These are phyloP conservation scores for Megalops atlanticus DNA, from an alignment of 2,113 vertebrate species.

Conservation along the genomic window DNA sequence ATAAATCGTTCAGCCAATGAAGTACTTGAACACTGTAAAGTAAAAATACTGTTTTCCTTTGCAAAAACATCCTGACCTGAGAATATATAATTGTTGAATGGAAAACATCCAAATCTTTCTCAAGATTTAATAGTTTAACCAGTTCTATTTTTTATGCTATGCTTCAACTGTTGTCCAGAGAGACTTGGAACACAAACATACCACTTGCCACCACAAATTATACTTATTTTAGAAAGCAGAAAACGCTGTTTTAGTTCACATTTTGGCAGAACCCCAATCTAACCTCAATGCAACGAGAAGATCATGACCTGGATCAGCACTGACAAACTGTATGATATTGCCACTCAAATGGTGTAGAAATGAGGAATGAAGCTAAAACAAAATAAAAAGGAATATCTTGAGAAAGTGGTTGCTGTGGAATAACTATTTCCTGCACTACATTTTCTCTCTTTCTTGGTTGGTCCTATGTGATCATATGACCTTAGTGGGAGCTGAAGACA, in stretches of 20 bases:
- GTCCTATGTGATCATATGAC: too few species aligned
- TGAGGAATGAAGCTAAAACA: background rate
- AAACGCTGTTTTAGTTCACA: conserved; percentile 43
- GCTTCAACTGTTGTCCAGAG: conserved; percentile 37
- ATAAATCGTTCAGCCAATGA: conserved; percentile 53
- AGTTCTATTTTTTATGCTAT: conserved; percentile 54
- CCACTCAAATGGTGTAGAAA: background rate
- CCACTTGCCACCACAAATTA: conserved; percentile 41
- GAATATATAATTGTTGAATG: conserved; percentile 56
- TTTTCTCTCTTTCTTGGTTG: too few species aligned
- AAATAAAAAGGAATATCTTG: background rate
- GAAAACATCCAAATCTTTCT: conserved; percentile 49
- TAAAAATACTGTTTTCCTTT: conserved; percentile 65
- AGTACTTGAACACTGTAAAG: conserved; percentile 58
- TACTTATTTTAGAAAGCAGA: conserved; percentile 42
- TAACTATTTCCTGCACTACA: too few species aligned
- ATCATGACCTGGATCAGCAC: background rate
- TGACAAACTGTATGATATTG: background rate
- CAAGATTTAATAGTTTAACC: conserved; percentile 56
- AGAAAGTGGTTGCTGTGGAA: too few species aligned
- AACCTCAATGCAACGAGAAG: background rate
- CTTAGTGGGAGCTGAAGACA: background rate
- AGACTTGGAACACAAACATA: conserved; percentile 45
- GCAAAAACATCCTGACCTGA: conserved; percentile 47
- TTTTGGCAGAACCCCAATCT: conserved; percentile 48